Evolutionary conservation across 2,113 vertebrate species (phyloP), one percentile per base, ranked within the genome.

Genomic region (Eurystomus gularis): DNA sequence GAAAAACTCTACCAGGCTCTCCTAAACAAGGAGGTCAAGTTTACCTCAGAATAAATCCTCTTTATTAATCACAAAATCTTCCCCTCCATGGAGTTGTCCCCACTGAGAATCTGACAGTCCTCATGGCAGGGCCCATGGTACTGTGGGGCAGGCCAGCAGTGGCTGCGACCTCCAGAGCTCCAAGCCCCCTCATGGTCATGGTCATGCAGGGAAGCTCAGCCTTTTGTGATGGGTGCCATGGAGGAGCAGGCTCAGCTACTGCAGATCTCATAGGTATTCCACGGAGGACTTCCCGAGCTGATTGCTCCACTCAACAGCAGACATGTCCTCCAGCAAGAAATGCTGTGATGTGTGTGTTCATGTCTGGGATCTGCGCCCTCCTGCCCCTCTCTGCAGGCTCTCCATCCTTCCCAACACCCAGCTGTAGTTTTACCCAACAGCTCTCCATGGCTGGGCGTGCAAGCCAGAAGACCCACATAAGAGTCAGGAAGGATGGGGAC

Each of bases 321-420:
- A 69, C 5, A 15, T 42, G 23, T 46, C 33, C 20, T 70, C 37
- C 52, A n/a, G 46, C 20, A 73, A 61, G 52, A 87, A 42, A 2
- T 13, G 10, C 40, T 57, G 24, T 52, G 40, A 52, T 0, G 0
- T 25, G 19, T 0, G 0, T 62, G 76, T 20, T 55, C 1, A 0
- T 37, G 44, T 40, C 49, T 66, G 55, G 60, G 51, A 49, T 57
- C 48, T 39, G 19, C 25, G 70, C 8, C 17, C 18, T 70, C 42
- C 71, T 60, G 48, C 28, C 31, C 16, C 26, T 35, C 40, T 33
- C 40, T 76, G 61, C 33, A 42, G 46, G 44, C 7, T 92, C 25
- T 82, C 35, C 48, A 6, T 84, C 42, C 57, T 71, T 35, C 58
- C 39, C 52, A 42, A 13, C 13, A 42, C 33, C 13, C 3, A 1